Evolutionary conservation across 2,797 vertebrate species (phyloP).

Genomic region (Epinephelus coioides): DNA sequence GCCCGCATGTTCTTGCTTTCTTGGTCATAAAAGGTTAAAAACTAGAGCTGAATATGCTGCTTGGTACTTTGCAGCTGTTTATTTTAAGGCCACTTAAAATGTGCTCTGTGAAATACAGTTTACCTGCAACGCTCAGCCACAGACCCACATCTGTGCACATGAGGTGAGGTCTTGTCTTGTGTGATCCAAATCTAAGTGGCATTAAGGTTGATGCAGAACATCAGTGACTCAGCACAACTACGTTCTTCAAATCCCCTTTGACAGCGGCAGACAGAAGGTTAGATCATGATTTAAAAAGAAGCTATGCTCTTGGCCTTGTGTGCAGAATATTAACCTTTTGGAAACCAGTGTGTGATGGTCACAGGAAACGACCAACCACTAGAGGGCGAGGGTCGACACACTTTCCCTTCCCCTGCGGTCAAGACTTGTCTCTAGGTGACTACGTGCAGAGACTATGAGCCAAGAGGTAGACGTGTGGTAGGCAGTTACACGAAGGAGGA

Average conservation of each 20-base stretch:
- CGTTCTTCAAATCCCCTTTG: conserved; percentile 37
- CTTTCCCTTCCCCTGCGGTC: neutral
- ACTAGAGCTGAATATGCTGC: no score
- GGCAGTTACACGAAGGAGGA: neutral
- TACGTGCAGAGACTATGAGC: neutral
- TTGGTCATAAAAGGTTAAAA: no score
- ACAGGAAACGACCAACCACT: conserved; percentile 9
- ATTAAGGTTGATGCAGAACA: conserved; percentile 43
- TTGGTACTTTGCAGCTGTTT: no score
- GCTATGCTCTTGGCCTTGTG: neutral
- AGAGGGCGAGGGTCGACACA: conserved; percentile 13
- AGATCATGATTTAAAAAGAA: conserved; percentile 37
- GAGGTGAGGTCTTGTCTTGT: neutral
- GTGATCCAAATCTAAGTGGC: conserved; percentile 30
- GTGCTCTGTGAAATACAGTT: no score
- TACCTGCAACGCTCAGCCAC: conserved; percentile 1
- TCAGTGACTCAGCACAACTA: conserved; percentile 42
- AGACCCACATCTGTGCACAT: neutral
- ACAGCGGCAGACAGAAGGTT: conserved; percentile 20
- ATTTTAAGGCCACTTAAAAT: no score
- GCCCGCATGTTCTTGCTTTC: no score
- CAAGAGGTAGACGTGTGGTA: neutral
- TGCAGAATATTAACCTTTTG: conserved; percentile 17
- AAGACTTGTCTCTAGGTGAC: neutral
- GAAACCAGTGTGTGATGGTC: neutral